Evolutionary conservation across 2,113 vertebrate species (phyloP).

Genomic region (Archocentrus centrarchus): DNA sequence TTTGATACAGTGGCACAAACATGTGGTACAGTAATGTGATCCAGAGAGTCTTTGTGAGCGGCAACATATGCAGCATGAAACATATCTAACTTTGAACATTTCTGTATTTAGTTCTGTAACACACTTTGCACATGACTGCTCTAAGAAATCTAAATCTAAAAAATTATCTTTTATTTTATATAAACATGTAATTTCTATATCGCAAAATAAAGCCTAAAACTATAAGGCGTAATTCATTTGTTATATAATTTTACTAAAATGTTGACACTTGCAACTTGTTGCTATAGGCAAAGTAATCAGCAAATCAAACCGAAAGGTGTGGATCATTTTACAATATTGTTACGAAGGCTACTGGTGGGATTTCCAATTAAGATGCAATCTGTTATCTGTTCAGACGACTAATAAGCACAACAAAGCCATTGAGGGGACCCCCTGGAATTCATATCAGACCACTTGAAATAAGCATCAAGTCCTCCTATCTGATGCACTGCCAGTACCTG

Average conservation of each 20-base stretch:
- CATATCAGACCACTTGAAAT: constrained; percentile 80
- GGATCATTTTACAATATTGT: constrained; percentile 75
- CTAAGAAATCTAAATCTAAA: not conserved
- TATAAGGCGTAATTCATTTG: not conserved
- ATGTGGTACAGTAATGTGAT: not conserved
- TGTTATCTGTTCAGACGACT: constrained; percentile 80
- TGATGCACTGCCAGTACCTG: constrained; percentile 76
- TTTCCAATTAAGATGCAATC: constrained; percentile 83
- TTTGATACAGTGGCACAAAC: not conserved
- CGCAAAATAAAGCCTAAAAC: not conserved
- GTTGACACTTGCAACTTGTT: constrained; percentile 20
- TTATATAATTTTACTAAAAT: not conserved
- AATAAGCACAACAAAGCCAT: constrained; percentile 81
- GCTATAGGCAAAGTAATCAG: not conserved
- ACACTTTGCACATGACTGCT: not conserved
- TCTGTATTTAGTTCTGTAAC: not conserved
- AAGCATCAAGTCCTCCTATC: constrained; percentile 71
- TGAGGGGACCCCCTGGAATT: constrained; percentile 76
- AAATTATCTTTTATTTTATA: not conserved
- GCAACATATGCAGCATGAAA: not conserved
- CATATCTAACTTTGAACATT: not conserved
- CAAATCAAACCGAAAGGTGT: constrained; percentile 58
- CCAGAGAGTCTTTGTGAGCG: not conserved
- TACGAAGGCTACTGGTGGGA: constrained; percentile 74
- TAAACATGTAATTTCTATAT: not conserved